Conservation (phyloP, 1,140 invertebrate genomes). For the Berghia stephanieae region DNA sequence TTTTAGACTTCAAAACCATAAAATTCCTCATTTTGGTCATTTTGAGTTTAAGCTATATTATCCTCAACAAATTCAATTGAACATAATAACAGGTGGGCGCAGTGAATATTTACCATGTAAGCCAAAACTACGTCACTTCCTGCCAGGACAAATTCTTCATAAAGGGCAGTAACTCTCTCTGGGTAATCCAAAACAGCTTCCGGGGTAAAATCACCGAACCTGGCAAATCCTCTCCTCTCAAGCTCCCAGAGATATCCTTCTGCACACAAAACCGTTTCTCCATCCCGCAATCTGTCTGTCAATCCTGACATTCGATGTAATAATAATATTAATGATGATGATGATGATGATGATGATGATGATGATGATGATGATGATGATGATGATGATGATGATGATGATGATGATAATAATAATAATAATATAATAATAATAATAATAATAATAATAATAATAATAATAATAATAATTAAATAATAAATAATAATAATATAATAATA, state of each 20-base stretch:
- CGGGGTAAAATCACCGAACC: constrained; percentile 31
- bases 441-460: no score
- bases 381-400: constrained; percentile 2
- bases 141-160: constrained; percentile 43
- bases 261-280: constrained; percentile 25
- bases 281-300: constrained; percentile 13
- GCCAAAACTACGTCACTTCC: constrained; percentile 43
- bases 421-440: no score
- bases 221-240: constrained; percentile 35
- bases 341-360: constrained; percentile 2
- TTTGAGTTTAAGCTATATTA: no score
- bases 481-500: neutral
- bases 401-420: neutral
- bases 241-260: constrained; percentile 49
- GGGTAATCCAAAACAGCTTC: constrained; percentile 23
- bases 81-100: no score
- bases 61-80: no score
- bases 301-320: constrained; percentile 25
- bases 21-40: no score
- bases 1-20: no score
- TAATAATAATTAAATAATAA: neutral
- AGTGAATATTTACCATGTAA: no score
- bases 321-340: neutral
- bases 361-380: constrained; percentile 2
- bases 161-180: constrained; percentile 24